Base-by-base conservation (phyloP, 2,888 invertebrate genomes). In the Aphidius colemani region DNA sequence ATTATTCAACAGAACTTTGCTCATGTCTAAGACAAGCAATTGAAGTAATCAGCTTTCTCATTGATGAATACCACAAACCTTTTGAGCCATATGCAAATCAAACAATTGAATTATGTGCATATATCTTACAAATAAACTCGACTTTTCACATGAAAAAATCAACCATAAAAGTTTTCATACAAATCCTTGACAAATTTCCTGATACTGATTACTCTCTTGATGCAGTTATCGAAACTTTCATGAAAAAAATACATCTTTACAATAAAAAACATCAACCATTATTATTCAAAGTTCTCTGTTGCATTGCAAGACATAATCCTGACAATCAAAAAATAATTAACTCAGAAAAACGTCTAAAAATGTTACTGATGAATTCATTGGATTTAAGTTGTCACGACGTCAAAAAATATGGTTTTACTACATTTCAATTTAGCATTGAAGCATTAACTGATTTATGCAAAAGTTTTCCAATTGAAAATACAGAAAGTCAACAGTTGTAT, bases 381-480 rank as follows among this genome's bases (percentile, higher is more conserved):
- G 50, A 55, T 11, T 9, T 30, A 7, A 9, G 45, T 10, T 72
- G 30, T 73, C 69, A 13, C 68, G 62, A 53, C 45, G 73, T 9
- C 53, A 41, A 39, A 43, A 64, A 41, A 55, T 45, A 39, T 53
- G 53, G 8, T 7, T 50, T 4, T n/a, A 45, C 4, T 49, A 53
- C 51, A 65, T 75, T 8, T 60, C 70, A 53, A 65, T 71, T 18
- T 45, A 75, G 77, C 64, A 63, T 80, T 0, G 72, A 78, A 18
- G 68, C 71, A 9, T 50, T 75, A 7, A 64, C 66, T 1, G 66
- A 77, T 50, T 64, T 79, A 7, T 59, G 79, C n/a, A 18, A 61
- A 5, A 72, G 70, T 63, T 70, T 72, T 61, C 56, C 71, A 1
- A 69, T 75, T 7, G 59, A 66, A 0, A 46, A 68, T 3, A 49